Base-by-base conservation (phyloP, 1,140 invertebrate species). In the Protaetia brevitarsis region DNA sequence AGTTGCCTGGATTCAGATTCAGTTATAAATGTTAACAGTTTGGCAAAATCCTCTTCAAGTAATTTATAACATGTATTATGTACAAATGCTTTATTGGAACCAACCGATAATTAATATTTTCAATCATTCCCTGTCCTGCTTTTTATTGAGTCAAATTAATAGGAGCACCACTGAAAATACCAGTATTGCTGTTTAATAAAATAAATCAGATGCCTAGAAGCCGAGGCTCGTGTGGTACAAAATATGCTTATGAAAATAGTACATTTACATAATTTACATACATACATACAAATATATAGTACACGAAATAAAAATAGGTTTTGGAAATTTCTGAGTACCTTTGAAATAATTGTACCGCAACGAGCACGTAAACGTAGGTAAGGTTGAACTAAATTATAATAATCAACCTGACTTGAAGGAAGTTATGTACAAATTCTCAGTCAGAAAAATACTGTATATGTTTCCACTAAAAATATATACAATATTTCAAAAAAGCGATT, bases 381-480 rank as follows among this genome's bases (percentile, higher is more conserved):
- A 51, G 45, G 29, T 59, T 59, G 57, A 59, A 59, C 11, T 59
- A 31, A 59, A 59, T 29, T 51, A 51, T 16, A 51, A 51, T 16
- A 51, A 16, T 51, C 41, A 51, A 51, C 41, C 41, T 51, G 41
- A 51, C 41, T 51, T 51, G 41, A 51, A 51, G 41, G 41, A 28
- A 51, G 27, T 29, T 68, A 65, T 71, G 57, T 71, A 71, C 65
- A 69, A 66, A 68, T 64, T 60, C 68, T 71, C 68, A 71, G 68
- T 73, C 72, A 73, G 68, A 73, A 73, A 73, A 73, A 73, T 73
- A 73, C 66, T 73, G 72, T 73, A 73, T 73, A 72, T 73, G 67
- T 68, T 73, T 51, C 6, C 13, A 28, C 34, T 62, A 71, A 73
- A 71, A 69, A 73, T 73, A 71, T 73, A 71, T 68, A 73, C 68